These are phyloP conservation scores for Canis aureus DNA, from an alignment of 2,113 vertebrate genomes.

Conservation along the genomic window DNA sequence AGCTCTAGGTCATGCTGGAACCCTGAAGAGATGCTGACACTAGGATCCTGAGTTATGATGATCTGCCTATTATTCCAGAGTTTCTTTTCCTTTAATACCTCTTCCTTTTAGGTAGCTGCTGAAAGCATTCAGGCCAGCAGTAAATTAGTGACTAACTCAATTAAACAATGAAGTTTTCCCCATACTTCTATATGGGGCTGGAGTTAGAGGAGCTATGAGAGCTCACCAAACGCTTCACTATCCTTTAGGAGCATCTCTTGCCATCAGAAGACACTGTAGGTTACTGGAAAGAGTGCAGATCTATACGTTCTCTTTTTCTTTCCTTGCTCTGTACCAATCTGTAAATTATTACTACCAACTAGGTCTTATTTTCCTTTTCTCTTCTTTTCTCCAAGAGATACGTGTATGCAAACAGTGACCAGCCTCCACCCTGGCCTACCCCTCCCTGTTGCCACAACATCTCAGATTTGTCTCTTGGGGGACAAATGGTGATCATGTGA, in stretches of 20 bases:
- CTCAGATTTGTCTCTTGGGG: neutral
- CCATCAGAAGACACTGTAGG: neutral
- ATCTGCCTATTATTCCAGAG: neutral
- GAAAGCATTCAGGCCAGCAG: neutral
- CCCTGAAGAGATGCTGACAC: neutral
- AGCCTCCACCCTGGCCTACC: fast-evolving
- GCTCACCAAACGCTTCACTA: neutral
- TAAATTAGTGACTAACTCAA: neutral
- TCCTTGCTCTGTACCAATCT: neutral
- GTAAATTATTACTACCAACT: neutral
- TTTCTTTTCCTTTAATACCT: neutral
- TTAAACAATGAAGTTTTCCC: fast-evolving
- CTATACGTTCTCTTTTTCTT: neutral
- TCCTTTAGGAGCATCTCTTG: neutral
- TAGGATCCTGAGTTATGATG: neutral
- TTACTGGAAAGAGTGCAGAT: neutral
- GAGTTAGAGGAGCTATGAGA: neutral
- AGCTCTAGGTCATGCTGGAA: neutral
- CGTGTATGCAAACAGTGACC: neutral
- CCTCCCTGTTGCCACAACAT: neutral
- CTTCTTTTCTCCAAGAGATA: neutral
- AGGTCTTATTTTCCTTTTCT: neutral
- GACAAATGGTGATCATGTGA: neutral
- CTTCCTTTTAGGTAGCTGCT: neutral
- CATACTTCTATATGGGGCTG: neutral